Evolutionary conservation across 2,888 invertebrate species (phyloP), one percentile per base, ranked within the genome.

Genomic region (Ophonus ardosiacus): DNA sequence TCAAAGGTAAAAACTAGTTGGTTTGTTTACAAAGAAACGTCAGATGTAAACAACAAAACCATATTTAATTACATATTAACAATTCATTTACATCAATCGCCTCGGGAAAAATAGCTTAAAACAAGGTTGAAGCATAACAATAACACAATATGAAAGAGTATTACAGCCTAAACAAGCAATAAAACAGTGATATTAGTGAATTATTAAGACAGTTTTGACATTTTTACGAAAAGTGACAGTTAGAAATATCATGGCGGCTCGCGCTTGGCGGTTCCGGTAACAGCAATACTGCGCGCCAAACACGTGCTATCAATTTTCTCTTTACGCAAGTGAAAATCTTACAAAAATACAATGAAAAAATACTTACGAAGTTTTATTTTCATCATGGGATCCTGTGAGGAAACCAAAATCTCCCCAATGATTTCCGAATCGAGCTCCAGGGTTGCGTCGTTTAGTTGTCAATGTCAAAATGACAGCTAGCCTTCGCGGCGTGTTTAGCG

Each of bases 211-310:
- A 61, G 59, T 76, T 78, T 84, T 84, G 43, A 61, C 65, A 84
- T 80, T 51, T 61, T 59, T 21, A n/a, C 65, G 78, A 13, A 80
- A 85, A 85, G 85, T 85, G 85, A 85, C 85, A 85, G 85, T 85
- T 85, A 40, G 63, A 63, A 59, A 80, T 80, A 85, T 68, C 68
- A 85, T 85, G 85, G 85, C 85, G 85, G 79, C 71, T 74, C 10
- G 63, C 81, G 84, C 21, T 85, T 85, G 80, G 85, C 85, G 85
- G 85, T 85, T 85, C 85, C 85, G 85, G 85, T 71, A 85, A 71
- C 79, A 85, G 71, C 79, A 13, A n/a, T 65, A 85, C 85, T 85
- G 85, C 85, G 85, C 85, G 85, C 85, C 85, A 85, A 85, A 85
- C 85, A 85, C 85, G 85, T 85, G 85, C 85, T 18, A n/a, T 57